These are phyloP conservation scores for Lasioglossum baleicum DNA, from an alignment of 1,140 invertebrate species.

Conservation along the genomic window DNA sequence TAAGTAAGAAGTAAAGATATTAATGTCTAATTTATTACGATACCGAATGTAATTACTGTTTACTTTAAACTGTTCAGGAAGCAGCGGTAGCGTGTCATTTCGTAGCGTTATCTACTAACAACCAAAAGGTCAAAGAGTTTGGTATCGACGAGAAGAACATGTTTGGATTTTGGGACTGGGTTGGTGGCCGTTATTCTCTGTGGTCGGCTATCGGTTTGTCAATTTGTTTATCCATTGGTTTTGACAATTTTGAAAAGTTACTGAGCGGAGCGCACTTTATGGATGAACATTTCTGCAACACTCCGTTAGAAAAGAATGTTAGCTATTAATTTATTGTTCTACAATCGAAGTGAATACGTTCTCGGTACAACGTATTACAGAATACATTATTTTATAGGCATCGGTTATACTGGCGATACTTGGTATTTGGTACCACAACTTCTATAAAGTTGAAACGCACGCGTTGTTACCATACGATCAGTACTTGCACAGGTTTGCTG, in stretches of 20 bases:
- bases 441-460: slow-evolving; percentile 96
- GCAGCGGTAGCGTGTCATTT: slow-evolving; percentile 97
- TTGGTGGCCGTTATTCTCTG: slow-evolving; percentile 97
- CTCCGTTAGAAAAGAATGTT: slow-evolving; percentile 97
- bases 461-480: slow-evolving; percentile 98
- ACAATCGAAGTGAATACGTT: slow-evolving; percentile 10
- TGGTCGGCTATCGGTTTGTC: slow-evolving; percentile 99
- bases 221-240: slow-evolving; percentile 96
- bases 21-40: background rate
- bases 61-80: slow-evolving; percentile 80
- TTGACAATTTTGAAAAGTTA: slow-evolving; percentile 96
- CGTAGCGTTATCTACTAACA: slow-evolving; percentile 98
- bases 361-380: background rate
- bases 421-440: slow-evolving; percentile 98
- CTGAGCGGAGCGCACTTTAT: slow-evolving; percentile 94
- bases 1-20: slow-evolving; percentile 78
- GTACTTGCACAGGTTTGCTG: slow-evolving; percentile 98
- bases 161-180: slow-evolving; percentile 99
- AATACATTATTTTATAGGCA: slow-evolving; percentile 82
- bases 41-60: slow-evolving; percentile 7
- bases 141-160: slow-evolving; percentile 98
- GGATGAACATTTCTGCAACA: slow-evolving; percentile 95
- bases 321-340: slow-evolving; percentile 49
- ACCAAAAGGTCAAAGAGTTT: slow-evolving; percentile 95
- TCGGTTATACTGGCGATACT: slow-evolving; percentile 96